Percentiles rank a stretch among this genome's conserved stretches.
Evolutionary conservation across 2,797 vertebrate species (phyloP).

Genomic region (Melanogrammus aeglefinus): DNA sequence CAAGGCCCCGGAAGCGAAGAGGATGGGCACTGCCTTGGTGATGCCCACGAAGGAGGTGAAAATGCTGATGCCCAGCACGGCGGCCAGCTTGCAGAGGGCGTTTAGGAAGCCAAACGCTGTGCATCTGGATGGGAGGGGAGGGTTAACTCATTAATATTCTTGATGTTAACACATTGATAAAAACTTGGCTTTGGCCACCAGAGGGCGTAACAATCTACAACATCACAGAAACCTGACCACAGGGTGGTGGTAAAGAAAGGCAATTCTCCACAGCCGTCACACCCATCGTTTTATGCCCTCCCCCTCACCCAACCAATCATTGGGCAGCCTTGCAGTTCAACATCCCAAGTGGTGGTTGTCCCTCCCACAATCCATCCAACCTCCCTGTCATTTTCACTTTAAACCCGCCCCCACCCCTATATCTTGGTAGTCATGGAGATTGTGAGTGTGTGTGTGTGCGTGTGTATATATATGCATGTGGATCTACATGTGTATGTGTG

Average conservation of each 20-base stretch:
- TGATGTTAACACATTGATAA: not conserved
- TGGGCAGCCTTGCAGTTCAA: constrained; percentile 19
- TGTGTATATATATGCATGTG: not conserved
- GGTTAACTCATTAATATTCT: not conserved
- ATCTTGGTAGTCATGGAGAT: not conserved
- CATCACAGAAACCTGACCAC: constrained; percentile 6
- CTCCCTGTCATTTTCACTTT: constrained; percentile 1
- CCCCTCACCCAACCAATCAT: constrained; percentile 38
- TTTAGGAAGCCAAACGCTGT: constrained; percentile 97
- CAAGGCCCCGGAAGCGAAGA: constrained; percentile 88
- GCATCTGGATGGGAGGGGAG: constrained; percentile 69
- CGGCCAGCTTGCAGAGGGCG: constrained; percentile 91
- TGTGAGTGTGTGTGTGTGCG: not conserved
- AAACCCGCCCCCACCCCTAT: constrained; percentile 14
- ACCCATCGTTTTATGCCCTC: constrained; percentile 35
- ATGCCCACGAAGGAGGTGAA: constrained; percentile 97
- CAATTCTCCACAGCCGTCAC: constrained; percentile 17
- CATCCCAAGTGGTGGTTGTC: constrained; percentile 24
- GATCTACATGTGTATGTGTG: not conserved
- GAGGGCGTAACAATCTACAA: constrained; percentile 34
- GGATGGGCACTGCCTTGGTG: constrained; percentile 93
- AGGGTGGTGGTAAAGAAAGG: constrained; percentile 29
- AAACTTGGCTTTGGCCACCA: constrained; percentile 33
- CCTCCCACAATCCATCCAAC: not conserved
- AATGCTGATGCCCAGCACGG: constrained; percentile 94